Base-by-base conservation (phyloP, 2,113 vertebrate species). In the Microcebus griseorufus region DNA sequence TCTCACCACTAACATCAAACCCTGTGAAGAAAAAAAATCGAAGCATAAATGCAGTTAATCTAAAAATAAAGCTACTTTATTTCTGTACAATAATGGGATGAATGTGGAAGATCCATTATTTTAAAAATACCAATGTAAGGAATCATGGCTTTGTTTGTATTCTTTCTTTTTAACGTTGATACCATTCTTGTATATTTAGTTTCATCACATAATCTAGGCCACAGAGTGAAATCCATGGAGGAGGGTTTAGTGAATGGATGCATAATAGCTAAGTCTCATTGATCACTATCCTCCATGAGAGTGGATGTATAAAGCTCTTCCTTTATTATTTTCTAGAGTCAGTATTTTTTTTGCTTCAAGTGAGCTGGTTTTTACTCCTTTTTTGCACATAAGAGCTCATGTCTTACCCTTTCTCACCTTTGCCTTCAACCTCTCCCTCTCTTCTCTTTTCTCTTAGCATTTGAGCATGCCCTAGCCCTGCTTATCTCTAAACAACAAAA, bases 11-110 rank as follows among this genome's bases (percentile, higher is more conserved):
- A 22, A 34, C 18, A 87, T 22, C 12, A 78, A 64, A 29, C 16
- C 5, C 34, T 32, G 2, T 42, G 64, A 34, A 18, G n/a, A 55
- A 80, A 75, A 34, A 55, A 17, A 58, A 18, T 2, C 10, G 6
- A 23, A 45, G 3, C 1, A 69, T 32, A 73, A 67, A 78, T 58
- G 25, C 20, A 22, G 8, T 69, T 86, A 70, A 64, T 55, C 17
- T 94, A 45, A 85, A 93, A 95, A 90, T n/a, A 60, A 80, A 37
- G 29, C n/a, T 51, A 23, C 8, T 67, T 72, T 67, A 58, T 48
- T 39, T 45, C 2, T 18, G 22, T 60, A n/a, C 9, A 10, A 29
- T 60, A 89, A 16, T 32, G n/a, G 0, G 5, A 53, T 65, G 39
- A 4, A 80, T 84, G 16, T 88, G 58, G 12, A 86, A 82, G 37